Evolutionary conservation across 2,888 invertebrate species (phyloP).

Genomic region (Euphydryas editha): DNA sequence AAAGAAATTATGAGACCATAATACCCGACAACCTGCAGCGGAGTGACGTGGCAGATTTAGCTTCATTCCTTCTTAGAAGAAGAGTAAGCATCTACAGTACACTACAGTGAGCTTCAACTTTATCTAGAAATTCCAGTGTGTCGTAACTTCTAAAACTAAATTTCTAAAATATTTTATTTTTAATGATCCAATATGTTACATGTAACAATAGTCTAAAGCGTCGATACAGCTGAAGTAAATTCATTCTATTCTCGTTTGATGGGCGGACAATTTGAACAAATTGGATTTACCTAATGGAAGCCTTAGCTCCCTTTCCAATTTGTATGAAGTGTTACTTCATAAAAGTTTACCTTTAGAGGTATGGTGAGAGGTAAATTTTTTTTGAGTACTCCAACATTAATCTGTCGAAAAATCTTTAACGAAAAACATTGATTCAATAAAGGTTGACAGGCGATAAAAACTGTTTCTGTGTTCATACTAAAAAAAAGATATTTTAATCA

Average conservation of each 20-base stretch:
- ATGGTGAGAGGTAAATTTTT: slow-evolving; percentile 21
- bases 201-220: slow-evolving; percentile 34
- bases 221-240: slow-evolving; percentile 40
- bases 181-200: slow-evolving; percentile 11
- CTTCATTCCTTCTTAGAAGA: no score
- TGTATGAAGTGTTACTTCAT: slow-evolving; percentile 43
- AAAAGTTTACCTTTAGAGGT: slow-evolving; percentile 36
- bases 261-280: slow-evolving; percentile 46
- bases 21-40: no score
- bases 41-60: no score
- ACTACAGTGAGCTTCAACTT: no score
- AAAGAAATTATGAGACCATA: no score
- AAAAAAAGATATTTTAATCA: not conserved
- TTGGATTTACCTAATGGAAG: slow-evolving; percentile 49
- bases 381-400: slow-evolving; percentile 22
- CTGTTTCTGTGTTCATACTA: not conserved
- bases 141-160: not conserved
- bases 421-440: not conserved
- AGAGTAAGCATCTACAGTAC: no score
- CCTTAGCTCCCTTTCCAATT: slow-evolving; percentile 45
- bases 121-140: not conserved
- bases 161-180: slow-evolving; percentile 15
- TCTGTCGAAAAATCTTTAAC: slow-evolving; percentile 16
- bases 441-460: not conserved
- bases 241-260: slow-evolving; percentile 43